Percentiles rank a stretch among this genome's conserved stretches.
phyloP scores from a whole-genome alignment of 2,113 vertebrate genomes.

The Pao palembangensis region DNA sequence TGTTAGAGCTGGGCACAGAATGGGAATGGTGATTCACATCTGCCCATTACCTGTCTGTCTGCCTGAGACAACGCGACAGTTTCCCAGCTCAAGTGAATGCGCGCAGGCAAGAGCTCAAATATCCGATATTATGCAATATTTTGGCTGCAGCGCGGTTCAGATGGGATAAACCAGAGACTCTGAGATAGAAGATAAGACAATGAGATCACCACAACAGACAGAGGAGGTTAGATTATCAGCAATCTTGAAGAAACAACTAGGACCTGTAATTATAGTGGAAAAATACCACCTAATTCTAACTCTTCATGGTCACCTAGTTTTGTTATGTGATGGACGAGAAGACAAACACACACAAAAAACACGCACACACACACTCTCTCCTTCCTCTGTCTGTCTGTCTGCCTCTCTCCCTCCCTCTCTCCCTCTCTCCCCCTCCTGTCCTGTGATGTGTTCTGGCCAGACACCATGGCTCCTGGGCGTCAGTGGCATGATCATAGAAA shows the following conservation, averaged over 20 bases:
- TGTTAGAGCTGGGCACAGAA: conserved; percentile 3
- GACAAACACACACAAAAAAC: no score
- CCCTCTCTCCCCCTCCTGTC: conserved; percentile 49
- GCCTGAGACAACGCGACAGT: no score
- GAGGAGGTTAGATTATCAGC: no score
- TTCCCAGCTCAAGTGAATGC: no score
- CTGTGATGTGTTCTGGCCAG: conserved; percentile 74
- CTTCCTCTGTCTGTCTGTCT: background rate
- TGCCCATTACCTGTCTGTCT: no score
- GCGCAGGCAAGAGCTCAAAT: no score
- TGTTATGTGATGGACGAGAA: background rate
- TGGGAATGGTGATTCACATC: no score
- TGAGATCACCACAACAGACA: background rate
- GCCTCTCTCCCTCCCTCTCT: conserved; percentile 16
- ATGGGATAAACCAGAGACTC: background rate
- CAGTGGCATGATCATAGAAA: conserved; percentile 69
- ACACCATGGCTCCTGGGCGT: conserved; percentile 72
- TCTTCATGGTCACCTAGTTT: background rate
- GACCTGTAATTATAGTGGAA: no score
- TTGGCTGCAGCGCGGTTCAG: background rate
- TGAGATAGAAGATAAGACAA: background rate
- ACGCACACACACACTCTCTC: background rate
- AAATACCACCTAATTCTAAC: no score
- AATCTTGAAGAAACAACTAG: no score
- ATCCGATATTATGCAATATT: background rate